These are phyloP conservation scores for Drosophila yooni DNA, from an alignment of 2,888 invertebrate species.

Conservation along the genomic window DNA sequence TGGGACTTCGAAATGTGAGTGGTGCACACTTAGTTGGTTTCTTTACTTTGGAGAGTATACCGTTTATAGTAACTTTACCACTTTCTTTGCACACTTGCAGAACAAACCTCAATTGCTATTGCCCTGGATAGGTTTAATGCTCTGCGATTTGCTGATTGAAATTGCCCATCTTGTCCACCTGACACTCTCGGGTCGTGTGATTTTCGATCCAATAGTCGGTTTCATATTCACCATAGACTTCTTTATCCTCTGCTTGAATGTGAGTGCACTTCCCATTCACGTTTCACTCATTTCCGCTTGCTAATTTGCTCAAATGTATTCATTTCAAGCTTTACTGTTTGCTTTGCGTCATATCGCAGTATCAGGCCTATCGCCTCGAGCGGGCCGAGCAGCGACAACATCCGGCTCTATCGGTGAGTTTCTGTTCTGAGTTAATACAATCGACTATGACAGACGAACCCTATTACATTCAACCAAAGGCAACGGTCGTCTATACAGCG, in stretches of 20 bases:
- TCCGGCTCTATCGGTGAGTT: constrained; percentile 87
- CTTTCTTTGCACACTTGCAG: constrained; percentile 84
- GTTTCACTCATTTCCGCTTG: neutral
- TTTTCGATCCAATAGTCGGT: constrained; percentile 90
- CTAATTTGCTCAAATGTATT: constrained; percentile 9
- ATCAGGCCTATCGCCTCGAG: constrained; percentile 90
- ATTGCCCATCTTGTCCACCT: constrained; percentile 89
- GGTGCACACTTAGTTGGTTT: constrained; percentile 14
- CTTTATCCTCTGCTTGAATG: constrained; percentile 91
- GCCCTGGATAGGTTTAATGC: constrained; percentile 91
- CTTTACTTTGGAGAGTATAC: neutral
- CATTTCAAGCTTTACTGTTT: constrained; percentile 90
- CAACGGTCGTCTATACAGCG: constrained; percentile 59
- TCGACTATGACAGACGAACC: too few species aligned
- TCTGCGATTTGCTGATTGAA: constrained; percentile 89
- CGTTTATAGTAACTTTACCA: neutral
- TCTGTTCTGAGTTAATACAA: neutral
- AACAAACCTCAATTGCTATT: constrained; percentile 89
- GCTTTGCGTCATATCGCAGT: constrained; percentile 94
- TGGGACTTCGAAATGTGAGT: constrained; percentile 90
- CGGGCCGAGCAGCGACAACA: constrained; percentile 83
- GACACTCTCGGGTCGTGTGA: constrained; percentile 88
- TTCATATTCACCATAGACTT: constrained; percentile 92
- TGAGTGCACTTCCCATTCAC: constrained; percentile 85
- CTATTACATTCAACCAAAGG: constrained; percentile 30